These are phyloP conservation scores for Cosmia pyralina DNA, from an alignment of 2,888 invertebrate genomes.

Conservation along the genomic window DNA sequence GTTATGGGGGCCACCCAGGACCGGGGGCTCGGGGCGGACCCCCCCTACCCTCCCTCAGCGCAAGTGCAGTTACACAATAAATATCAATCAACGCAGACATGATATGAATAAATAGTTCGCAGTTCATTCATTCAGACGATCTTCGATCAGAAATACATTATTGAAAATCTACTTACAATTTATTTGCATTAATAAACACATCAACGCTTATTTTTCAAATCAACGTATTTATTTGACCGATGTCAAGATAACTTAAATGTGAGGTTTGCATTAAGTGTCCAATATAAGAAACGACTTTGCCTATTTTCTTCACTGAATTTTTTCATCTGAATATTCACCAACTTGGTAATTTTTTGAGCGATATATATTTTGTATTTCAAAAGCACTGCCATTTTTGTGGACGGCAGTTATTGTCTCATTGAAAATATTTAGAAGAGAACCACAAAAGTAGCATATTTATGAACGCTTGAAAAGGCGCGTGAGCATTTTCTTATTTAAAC, in stretches of 20 bases:
- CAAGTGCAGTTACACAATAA: conserved; percentile 3
- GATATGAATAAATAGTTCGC: conserved; percentile 33
- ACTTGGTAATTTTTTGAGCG: conserved; percentile 20
- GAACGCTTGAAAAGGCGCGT: neutral
- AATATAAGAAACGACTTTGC: neutral
- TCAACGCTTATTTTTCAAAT: conserved; percentile 14
- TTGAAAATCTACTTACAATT: neutral
- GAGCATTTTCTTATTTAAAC: neutral
- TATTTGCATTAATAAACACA: neutral
- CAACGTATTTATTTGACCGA: neutral
- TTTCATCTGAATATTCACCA: neutral
- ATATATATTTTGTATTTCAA: neutral
- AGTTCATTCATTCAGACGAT: conserved; percentile 23
- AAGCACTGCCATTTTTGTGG: conserved; percentile 17
- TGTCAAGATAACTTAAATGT: conserved; percentile 5
- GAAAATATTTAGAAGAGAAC: neutral
- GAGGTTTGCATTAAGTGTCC: neutral
- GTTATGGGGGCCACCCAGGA: too few relatives aligned
- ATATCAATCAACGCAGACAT: conserved; percentile 22
- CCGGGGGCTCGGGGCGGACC: too few relatives aligned
- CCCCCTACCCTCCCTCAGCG: too few relatives aligned
- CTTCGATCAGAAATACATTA: neutral
- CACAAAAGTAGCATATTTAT: neutral
- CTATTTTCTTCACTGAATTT: neutral
- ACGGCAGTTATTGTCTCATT: conserved; percentile 52